Conservation (phyloP, 1,140 invertebrate species). For the Gerris buenoi region DNA sequence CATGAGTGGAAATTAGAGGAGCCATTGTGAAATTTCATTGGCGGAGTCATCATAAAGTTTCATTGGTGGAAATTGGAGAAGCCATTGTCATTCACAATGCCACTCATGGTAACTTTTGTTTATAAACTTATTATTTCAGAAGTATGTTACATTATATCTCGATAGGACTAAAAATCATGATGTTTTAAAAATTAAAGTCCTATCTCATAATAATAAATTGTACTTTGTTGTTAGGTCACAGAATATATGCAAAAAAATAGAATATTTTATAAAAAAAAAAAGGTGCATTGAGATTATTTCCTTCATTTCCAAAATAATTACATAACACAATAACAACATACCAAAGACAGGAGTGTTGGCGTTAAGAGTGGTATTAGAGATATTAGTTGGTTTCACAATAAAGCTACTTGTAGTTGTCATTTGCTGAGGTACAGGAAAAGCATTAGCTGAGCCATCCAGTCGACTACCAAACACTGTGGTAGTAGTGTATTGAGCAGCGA, state of each 20-base stretch:
- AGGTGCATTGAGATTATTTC: too few relatives aligned
- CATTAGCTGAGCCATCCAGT: not conserved
- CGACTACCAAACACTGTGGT: not conserved
- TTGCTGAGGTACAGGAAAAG: not conserved
- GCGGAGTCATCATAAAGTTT: too few relatives aligned
- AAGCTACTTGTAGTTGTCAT: not conserved
- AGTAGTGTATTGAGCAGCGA: not conserved
- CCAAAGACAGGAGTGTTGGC: not conserved
- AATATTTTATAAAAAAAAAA: not conserved
- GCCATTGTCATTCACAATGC: too few relatives aligned
- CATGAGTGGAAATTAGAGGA: too few relatives aligned
- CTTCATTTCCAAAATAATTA: too few relatives aligned
- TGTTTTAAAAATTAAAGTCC: not conserved
- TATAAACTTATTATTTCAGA: too few relatives aligned
- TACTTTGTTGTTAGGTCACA: not conserved
- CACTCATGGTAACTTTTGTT: too few relatives aligned
- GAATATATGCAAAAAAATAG: not conserved
- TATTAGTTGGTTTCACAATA: not conserved
- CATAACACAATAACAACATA: not conserved
- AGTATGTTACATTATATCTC: too few relatives aligned
- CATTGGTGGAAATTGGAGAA: too few relatives aligned
- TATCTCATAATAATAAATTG: not conserved
- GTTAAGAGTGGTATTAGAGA: not conserved
- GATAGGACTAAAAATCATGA: too few relatives aligned
- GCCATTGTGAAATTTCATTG: too few relatives aligned